Evolutionary conservation across 35 echinoderm and acorn worm genomes (phyloP), one percentile per base, ranked within the genome.

Genomic region (Stichopus chloronotus): DNA sequence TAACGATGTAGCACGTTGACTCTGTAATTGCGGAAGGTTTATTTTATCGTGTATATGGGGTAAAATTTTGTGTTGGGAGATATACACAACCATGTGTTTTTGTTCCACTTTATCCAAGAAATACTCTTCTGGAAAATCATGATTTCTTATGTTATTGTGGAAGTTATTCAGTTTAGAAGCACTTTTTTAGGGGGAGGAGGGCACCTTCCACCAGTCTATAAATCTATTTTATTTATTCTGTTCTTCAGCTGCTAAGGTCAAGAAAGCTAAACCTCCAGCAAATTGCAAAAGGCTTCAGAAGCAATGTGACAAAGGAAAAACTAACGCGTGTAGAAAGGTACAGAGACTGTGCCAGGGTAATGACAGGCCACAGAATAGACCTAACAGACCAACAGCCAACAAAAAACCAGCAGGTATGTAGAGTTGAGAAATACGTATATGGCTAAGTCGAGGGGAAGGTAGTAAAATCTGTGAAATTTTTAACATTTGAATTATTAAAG

Each of bases 301-400:
- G 52, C 80, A 83, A 83, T 83, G 80, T 83, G 55, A 83, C 8
- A 83, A 83, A 55, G 80, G 80, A 17, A 83, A 83, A 16, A 5
- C 80, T 12, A 56, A 52, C 55, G 80, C 80, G 7, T 83, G 80
- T 55, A 24, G 80, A 17, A 83, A 83, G 80, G 52, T 83, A 53
- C 52, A 83, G 25, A 83, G 53, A 55, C 16, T 83, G 10, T 83
- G 80, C 19, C 61, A 65, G 61, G 61, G 13, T 83, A 17, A 8
- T 55, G 80, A 13, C 19, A 54, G 19, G 6, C 9, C 80, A 83
- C 10, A 24, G 13, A 8, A 52, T 56, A 13, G 61, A 14, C 11
- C 11, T 11, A 11, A 11, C 11, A 83, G 55, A 7, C 14, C 8
- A 83, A 24, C 52, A 43, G 53, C 55, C 9, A 83, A 83, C 53